Evolutionary conservation across 2,797 vertebrate species (phyloP).

Genomic region (Phyllotis vaccarum): DNA sequence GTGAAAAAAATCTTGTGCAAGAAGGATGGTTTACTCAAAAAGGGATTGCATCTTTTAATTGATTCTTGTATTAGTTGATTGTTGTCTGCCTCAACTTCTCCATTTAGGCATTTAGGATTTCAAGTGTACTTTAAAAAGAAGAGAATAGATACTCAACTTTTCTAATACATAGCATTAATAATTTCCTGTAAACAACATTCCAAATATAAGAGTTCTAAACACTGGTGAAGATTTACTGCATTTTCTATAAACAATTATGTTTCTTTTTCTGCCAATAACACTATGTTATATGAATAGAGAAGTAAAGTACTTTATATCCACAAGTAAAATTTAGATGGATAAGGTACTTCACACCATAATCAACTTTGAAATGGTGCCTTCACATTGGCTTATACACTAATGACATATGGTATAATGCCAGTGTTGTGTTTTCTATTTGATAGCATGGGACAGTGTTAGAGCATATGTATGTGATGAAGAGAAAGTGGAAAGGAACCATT

Average conservation of each 20-base stretch:
- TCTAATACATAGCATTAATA: not conserved
- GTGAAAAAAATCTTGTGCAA: slow-evolving; percentile 72
- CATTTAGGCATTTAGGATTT: slow-evolving; percentile 3
- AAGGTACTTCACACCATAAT: not conserved
- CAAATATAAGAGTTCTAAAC: slow-evolving; percentile 2
- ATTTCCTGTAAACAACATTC: not conserved
- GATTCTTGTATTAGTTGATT: not conserved
- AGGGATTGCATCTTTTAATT: not conserved
- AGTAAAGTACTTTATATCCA: not conserved
- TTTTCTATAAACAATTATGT: slow-evolving; percentile 25
- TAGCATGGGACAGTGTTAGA: not conserved
- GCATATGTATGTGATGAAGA: not conserved
- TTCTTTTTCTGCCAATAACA: not conserved
- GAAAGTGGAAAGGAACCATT: slow-evolving; percentile 19
- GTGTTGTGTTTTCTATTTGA: slow-evolving; percentile 9
- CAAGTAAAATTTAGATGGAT: slow-evolving; percentile 24
- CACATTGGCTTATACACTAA: not conserved
- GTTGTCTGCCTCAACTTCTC: slow-evolving; percentile 3
- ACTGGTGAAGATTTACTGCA: slow-evolving; percentile 4
- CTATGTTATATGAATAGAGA: not conserved
- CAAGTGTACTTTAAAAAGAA: not conserved
- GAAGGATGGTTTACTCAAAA: slow-evolving; percentile 57
- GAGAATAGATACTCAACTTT: not conserved
- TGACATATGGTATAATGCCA: not conserved
- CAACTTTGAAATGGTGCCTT: slow-evolving; percentile 23